phyloP scores from a whole-genome alignment of 2,113 vertebrate genomes.

The Sturnus vulgaris region DNA sequence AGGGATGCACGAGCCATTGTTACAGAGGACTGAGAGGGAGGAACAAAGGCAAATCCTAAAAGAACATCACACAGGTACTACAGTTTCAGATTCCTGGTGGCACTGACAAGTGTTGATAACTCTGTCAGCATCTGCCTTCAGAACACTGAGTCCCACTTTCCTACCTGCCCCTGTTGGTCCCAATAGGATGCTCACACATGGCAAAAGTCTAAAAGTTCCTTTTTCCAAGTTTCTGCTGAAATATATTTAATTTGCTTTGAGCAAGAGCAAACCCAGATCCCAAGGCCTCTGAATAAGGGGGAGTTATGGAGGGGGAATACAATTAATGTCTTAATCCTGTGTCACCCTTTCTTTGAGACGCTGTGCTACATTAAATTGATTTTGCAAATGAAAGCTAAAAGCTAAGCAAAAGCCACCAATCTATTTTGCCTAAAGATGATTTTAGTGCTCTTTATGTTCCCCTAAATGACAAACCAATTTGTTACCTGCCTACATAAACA shows the following conservation, averaged over 20 bases:
- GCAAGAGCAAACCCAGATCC: constrained; percentile 29
- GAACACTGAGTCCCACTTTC: background rate
- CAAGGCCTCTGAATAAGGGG: background rate
- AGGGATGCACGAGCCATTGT: background rate
- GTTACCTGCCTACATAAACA: constrained; percentile 81
- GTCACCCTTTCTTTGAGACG: constrained; percentile 71
- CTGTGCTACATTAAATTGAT: constrained; percentile 72
- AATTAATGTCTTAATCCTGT: constrained; percentile 50
- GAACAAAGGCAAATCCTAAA: background rate
- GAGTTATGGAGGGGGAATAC: background rate
- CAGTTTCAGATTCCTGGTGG: background rate
- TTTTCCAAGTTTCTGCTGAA: constrained; percentile 6
- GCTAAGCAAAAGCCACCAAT: constrained; percentile 76
- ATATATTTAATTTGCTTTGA: constrained; percentile 59
- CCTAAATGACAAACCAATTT: constrained; percentile 82
- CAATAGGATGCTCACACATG: background rate
- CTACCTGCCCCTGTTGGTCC: background rate
- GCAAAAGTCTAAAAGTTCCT: background rate
- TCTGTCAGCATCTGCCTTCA: background rate
- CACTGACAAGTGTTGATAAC: background rate
- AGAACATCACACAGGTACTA: background rate
- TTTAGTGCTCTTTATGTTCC: constrained; percentile 76
- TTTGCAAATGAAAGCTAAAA: constrained; percentile 79
- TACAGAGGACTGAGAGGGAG: background rate
- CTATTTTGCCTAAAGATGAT: constrained; percentile 78